Evolutionary conservation across 2,888 invertebrate species (phyloP).

Genomic region (Maniola hyperantus): DNA sequence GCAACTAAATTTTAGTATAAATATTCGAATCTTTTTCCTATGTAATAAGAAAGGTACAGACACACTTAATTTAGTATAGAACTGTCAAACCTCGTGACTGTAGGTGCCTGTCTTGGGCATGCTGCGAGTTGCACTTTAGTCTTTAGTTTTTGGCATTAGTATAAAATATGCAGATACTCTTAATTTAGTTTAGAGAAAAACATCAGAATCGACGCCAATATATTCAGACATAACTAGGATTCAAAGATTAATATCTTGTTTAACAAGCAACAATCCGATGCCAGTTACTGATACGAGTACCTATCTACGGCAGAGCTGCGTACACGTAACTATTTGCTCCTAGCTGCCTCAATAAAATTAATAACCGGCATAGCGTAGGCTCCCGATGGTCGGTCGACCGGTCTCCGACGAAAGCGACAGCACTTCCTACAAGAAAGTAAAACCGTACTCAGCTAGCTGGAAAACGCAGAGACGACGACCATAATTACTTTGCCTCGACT

Average conservation of each 20-base stretch:
- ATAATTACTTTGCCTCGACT: constrained; percentile 36
- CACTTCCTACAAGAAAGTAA: constrained; percentile 82
- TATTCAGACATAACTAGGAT: not conserved
- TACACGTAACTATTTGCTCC: constrained; percentile 36
- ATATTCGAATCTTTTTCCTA: too few relatives aligned
- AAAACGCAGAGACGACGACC: constrained; percentile 52
- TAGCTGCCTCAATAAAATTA: constrained; percentile 46
- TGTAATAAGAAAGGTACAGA: too few relatives aligned
- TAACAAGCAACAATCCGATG: constrained; percentile 23
- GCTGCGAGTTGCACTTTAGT: too few relatives aligned
- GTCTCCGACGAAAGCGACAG: constrained; percentile 79
- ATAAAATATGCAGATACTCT: too few relatives aligned
- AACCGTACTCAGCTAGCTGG: constrained; percentile 62
- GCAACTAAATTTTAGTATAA: too few relatives aligned
- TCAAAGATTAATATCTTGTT: not conserved
- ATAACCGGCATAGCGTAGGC: constrained; percentile 52
- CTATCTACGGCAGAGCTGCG: constrained; percentile 20
- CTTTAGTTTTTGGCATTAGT: too few relatives aligned
- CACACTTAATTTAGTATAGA: too few relatives aligned
- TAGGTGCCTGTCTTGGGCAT: too few relatives aligned
- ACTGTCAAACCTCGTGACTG: too few relatives aligned
- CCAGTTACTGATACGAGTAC: constrained; percentile 17
- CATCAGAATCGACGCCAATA: too few relatives aligned
- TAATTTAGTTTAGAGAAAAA: too few relatives aligned
- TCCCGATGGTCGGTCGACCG: constrained; percentile 57